Evolutionary conservation across 1,140 invertebrate genomes (phyloP).

Genomic region (Lamellibrachia luymesi): DNA sequence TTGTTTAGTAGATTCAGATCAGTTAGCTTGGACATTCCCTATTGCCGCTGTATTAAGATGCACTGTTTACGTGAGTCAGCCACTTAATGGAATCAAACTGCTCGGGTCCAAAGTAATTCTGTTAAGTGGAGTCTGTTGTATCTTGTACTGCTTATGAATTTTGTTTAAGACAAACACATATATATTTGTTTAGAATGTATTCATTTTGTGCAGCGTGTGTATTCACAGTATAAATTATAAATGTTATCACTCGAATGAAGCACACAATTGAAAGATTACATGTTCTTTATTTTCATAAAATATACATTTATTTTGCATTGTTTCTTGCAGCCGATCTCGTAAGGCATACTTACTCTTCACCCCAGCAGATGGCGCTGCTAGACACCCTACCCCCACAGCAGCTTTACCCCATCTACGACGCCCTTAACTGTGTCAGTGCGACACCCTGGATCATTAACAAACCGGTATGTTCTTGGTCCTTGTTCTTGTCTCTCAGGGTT

Average conservation of each 20-base stretch:
- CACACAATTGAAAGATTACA: no score
- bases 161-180: not conserved
- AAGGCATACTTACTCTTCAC: not conserved
- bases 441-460: slow-evolving; percentile 91
- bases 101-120: no score
- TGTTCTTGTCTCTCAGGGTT: not conserved
- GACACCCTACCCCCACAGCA: slow-evolving; percentile 50
- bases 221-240: no score
- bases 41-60: no score
- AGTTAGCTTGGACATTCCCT: no score
- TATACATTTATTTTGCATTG: slow-evolving; percentile 3
- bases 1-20: no score
- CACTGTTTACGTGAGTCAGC: no score
- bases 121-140: not conserved
- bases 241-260: no score
- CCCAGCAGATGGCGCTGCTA: not conserved
- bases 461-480: slow-evolving; percentile 55
- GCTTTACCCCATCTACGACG: slow-evolving; percentile 82
- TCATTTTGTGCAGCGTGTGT: no score
- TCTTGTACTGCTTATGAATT: not conserved
- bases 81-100: no score
- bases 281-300: no score
- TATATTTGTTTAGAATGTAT: not conserved
- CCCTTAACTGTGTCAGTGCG: slow-evolving; percentile 83
- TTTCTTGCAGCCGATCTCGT: slow-evolving; percentile 19